A percentile compares a stretch with the other conserved stretches of the same genome.
Evolutionary conservation across 2,888 invertebrate genomes (phyloP).

Genomic region (Formica aserva): DNA sequence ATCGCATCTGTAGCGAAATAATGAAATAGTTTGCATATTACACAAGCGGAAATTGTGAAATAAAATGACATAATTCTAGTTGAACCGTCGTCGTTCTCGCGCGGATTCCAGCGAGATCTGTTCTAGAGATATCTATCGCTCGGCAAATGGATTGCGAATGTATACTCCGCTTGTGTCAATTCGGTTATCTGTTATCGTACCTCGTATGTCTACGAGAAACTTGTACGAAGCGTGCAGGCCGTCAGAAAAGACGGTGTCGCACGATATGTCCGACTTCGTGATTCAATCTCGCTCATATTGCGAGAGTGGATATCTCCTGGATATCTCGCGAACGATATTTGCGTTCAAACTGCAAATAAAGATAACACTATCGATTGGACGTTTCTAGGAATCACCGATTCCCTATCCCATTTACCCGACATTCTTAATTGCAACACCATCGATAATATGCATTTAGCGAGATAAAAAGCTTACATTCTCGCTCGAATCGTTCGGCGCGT

Average conservation of each 20-base stretch:
- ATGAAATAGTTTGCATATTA: not conserved
- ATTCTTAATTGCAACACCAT: slow-evolving; percentile 34
- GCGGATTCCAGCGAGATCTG: slow-evolving; percentile 20
- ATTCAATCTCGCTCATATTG: slow-evolving; percentile 56
- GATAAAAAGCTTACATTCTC: slow-evolving; percentile 3
- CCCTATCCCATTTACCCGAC: slow-evolving; percentile 28
- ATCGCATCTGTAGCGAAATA: not conserved
- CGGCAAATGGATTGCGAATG: slow-evolving; percentile 61
- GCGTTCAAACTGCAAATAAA: slow-evolving; percentile 42
- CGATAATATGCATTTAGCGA: slow-evolving; percentile 32
- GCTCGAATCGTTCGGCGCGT: slow-evolving; percentile 11
- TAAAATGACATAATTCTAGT: slow-evolving; percentile 15
- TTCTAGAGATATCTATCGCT: slow-evolving; percentile 51
- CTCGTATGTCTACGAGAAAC: slow-evolving; percentile 21
- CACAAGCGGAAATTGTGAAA: not conserved
- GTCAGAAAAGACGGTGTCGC: slow-evolving; percentile 33
- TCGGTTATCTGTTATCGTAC: slow-evolving; percentile 57
- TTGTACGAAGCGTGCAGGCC: slow-evolving; percentile 7
- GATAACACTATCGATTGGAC: slow-evolving; percentile 17
- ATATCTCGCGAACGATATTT: slow-evolving; percentile 17
- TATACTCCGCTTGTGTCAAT: slow-evolving; percentile 62
- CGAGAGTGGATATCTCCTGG: slow-evolving; percentile 5
- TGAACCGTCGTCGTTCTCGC: not conserved
- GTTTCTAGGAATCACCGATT: slow-evolving; percentile 27
- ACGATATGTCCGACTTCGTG: slow-evolving; percentile 49